Conservation (phyloP, 2,888 invertebrate species). For the Acrobasis repandana region DNA sequence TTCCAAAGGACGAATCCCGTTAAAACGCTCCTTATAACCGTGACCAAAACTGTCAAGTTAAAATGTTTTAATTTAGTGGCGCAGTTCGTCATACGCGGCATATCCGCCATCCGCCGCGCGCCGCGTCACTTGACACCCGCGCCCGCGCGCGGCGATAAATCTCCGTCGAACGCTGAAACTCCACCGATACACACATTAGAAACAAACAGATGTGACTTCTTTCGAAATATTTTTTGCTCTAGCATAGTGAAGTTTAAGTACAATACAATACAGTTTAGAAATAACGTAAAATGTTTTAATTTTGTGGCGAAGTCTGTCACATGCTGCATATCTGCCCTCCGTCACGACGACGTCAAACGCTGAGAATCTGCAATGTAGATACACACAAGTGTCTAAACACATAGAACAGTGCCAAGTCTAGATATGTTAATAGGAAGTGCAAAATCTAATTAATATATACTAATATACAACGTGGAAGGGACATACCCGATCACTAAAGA, state of each 20-base stretch:
- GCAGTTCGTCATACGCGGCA: conserved; percentile 63
- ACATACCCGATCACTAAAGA: too few relatives aligned
- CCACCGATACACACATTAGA: neutral
- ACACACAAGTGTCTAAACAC: too few relatives aligned
- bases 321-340: too few relatives aligned
- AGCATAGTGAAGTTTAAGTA: too few relatives aligned
- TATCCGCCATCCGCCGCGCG: conserved; percentile 64
- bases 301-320: too few relatives aligned
- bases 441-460: too few relatives aligned
- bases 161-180: conserved; percentile 47
- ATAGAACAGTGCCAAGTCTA: too few relatives aligned
- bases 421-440: too few relatives aligned
- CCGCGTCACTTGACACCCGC: conserved; percentile 68
- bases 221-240: neutral
- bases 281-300: too few relatives aligned
- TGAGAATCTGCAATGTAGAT: too few relatives aligned
- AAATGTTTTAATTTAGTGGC: conserved; percentile 79
- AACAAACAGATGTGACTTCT: neutral
- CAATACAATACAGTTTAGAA: neutral
- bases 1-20: conserved; percentile 53
- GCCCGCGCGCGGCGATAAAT: conserved; percentile 68
- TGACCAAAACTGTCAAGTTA: conserved; percentile 72
- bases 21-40: conserved; percentile 58
- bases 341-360: too few relatives aligned
- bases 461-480: too few relatives aligned